A percentile compares a stretch with the other conserved stretches of the same genome.
phyloP scores from a whole-genome alignment of 2,113 vertebrate genomes.

The Panthera uncia region DNA sequence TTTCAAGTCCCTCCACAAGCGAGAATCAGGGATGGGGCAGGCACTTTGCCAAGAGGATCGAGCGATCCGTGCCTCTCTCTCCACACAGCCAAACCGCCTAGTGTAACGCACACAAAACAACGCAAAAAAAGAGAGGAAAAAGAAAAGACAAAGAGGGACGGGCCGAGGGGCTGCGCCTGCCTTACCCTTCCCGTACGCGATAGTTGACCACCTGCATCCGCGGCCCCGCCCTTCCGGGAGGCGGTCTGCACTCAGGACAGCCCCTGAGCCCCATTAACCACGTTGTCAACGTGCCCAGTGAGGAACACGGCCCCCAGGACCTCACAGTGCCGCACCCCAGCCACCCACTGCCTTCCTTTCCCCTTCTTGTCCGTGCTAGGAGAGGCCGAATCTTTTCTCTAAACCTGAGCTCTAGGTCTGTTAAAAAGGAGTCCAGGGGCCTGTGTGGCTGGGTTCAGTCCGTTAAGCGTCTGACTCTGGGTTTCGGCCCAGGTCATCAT shows the following conservation, averaged over 20 bases:
- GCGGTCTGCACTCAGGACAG: accelerated
- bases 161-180: accelerated
- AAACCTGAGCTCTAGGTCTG: neutral
- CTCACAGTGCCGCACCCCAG: neutral
- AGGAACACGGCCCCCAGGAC: neutral
- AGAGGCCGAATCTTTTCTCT: conserved; percentile 48
- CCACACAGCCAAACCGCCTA: conserved; percentile 1
- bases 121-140: accelerated
- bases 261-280: neutral
- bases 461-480: no score
- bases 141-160: neutral
- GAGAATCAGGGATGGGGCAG: neutral
- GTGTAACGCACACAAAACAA: neutral
- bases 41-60: neutral
- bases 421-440: neutral
- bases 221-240: accelerated
- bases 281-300: accelerated
- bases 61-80: neutral
- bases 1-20: neutral
- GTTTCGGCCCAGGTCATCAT: no score
- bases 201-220: accelerated
- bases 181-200: accelerated
- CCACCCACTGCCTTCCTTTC: neutral
- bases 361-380: conserved; percentile 52
- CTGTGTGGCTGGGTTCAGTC: no score